Conservation (phyloP, 1,140 invertebrate genomes). For the Bombus sibiricus region DNA sequence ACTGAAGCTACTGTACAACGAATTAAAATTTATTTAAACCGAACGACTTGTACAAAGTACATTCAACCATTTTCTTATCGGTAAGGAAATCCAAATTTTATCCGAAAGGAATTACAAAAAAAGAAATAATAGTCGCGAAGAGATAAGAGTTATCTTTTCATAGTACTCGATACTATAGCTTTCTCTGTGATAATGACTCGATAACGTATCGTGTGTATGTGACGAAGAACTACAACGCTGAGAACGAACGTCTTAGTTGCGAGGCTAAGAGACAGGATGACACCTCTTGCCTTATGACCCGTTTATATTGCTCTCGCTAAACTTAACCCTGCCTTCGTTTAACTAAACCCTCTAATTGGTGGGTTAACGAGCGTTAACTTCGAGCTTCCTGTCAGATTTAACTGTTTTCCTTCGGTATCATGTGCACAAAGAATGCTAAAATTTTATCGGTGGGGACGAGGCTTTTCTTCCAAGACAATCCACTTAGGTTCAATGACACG, state of each 20-base stretch:
- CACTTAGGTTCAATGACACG: constrained; percentile 5
- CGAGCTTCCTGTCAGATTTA: constrained; percentile 77
- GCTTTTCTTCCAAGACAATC: not conserved
- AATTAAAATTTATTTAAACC: no score
- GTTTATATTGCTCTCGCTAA: constrained; percentile 66
- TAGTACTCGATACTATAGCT: not conserved
- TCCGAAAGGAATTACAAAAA: not conserved
- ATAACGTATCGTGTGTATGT: not conserved
- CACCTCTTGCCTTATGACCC: constrained; percentile 78
- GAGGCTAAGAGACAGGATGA: constrained; percentile 69
- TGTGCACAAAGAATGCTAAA: constrained; percentile 37
- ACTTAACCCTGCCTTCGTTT: constrained; percentile 70
- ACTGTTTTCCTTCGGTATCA: constrained; percentile 68
- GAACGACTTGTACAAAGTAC: not conserved
- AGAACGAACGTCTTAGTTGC: not conserved
- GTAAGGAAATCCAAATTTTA: not conserved
- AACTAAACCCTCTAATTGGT: constrained; percentile 76
- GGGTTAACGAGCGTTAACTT: constrained; percentile 79
- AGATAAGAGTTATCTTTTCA: not conserved
- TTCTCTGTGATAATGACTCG: not conserved
- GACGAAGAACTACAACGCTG: not conserved
- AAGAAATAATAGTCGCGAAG: no score
- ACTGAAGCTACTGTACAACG: not conserved
- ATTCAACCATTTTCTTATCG: not conserved
- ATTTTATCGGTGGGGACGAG: not conserved